These are phyloP conservation scores for Sardinella longiceps DNA, from an alignment of 2,797 vertebrate genomes.

Conservation along the genomic window DNA sequence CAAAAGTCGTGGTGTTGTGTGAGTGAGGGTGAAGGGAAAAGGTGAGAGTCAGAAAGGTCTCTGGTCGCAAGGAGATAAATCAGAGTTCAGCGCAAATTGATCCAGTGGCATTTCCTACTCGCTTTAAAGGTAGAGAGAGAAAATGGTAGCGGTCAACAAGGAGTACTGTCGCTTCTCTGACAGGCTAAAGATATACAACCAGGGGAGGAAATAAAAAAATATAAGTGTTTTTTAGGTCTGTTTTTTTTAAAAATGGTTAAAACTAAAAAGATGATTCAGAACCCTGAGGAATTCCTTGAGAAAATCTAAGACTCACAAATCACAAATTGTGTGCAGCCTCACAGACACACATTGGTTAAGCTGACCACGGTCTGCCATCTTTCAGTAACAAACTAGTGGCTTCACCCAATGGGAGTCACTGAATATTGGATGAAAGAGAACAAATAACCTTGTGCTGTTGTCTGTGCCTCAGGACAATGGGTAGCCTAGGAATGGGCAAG, in stretches of 20 bases:
- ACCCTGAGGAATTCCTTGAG: neutral
- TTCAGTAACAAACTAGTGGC: neutral
- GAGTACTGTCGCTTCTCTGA: neutral
- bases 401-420: neutral
- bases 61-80: neutral
- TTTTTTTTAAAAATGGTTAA: neutral
- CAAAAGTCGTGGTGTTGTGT: neutral
- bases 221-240: neutral
- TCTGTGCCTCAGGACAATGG: neutral
- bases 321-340: no score
- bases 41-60: conserved; percentile 5
- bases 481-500: no score
- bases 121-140: neutral
- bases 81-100: conserved; percentile 22
- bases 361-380: neutral
- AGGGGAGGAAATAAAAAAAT: neutral
- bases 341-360: neutral
- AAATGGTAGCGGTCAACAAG: neutral
- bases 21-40: neutral
- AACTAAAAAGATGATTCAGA: neutral
- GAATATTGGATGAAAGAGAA: neutral
- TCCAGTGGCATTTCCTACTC: neutral
- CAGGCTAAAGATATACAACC: neutral
- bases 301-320: neutral
- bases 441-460: neutral